These are phyloP conservation scores for Atopsyche davidsoni DNA, from an alignment of 1,140 invertebrate species.

Conservation along the genomic window DNA sequence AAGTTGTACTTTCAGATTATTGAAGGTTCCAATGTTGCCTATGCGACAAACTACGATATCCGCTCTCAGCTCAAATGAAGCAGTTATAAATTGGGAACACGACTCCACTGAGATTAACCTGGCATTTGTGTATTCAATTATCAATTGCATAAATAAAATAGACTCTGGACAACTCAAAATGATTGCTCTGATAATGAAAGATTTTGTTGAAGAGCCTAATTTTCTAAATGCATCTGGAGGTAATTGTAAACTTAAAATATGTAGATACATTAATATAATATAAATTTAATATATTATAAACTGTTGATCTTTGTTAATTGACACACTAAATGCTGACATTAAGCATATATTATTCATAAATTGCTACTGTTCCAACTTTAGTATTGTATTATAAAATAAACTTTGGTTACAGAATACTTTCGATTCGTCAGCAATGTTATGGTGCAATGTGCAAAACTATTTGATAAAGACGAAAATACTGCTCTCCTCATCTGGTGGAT, in stretches of 20 bases:
- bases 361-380: not conserved
- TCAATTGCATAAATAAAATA: conserved; percentile 6
- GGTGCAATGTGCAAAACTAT: conserved; percentile 19
- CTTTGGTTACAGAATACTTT: conserved; percentile 25
- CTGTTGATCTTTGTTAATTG: too few species aligned
- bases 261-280: not conserved
- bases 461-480: conserved; percentile 18
- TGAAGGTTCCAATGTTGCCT: conserved; percentile 25
- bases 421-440: conserved; percentile 25
- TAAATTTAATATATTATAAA: too few species aligned
- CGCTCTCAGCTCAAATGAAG: conserved; percentile 7
- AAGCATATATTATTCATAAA: too few species aligned
- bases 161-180: conserved; percentile 19
- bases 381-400: not conserved
- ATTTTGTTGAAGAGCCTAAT: conserved; percentile 27
- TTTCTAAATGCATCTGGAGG: conserved; percentile 10
- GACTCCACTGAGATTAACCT: conserved; percentile 18
- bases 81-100: conserved; percentile 22
- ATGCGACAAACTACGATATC: conserved; percentile 6
- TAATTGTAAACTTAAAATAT: not conserved
- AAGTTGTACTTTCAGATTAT: conserved; percentile 13
- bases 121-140: conserved; percentile 17
- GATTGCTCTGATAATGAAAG: conserved; percentile 18
- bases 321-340: too few species aligned
- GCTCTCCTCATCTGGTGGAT: conserved; percentile 29